A percentile compares a stretch with the other conserved stretches of the same genome.
Evolutionary conservation across 92 coral and sea anemone genomes (phyloP).

Genomic region (Umimayanthus kanabou): DNA sequence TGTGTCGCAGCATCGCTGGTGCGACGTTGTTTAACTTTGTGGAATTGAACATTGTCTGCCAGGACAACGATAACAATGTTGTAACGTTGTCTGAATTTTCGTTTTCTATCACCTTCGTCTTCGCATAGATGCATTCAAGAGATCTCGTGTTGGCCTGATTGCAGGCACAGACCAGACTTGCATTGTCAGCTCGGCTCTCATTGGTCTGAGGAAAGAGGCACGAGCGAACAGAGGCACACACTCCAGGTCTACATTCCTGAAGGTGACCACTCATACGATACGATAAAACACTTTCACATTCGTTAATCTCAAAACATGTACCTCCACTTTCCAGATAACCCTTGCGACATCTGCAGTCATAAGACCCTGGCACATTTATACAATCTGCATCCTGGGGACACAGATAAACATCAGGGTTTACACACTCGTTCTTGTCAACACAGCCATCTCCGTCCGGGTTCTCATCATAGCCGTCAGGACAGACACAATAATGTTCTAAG

Average conservation of each 20-base stretch:
- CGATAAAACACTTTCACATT: constrained; percentile 54
- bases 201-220: constrained; percentile 52
- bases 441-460: constrained; percentile 55
- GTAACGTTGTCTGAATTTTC: constrained; percentile 15
- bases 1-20: constrained; percentile 46
- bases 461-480: constrained; percentile 59
- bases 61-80: constrained; percentile 51
- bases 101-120: constrained; percentile 13
- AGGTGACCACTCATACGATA: constrained; percentile 44
- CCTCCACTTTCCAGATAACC: constrained; percentile 65
- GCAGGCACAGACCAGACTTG: constrained; percentile 65
- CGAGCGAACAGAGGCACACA: constrained; percentile 48
- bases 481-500: constrained; percentile 62
- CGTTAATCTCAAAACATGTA: constrained; percentile 64
- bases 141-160: constrained; percentile 35
- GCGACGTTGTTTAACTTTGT: constrained; percentile 23
- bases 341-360: constrained; percentile 60
- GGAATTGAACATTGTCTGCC: constrained; percentile 44
- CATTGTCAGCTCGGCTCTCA: constrained; percentile 28
- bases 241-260: constrained; percentile 59
- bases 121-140: constrained; percentile 56
- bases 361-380: constrained; percentile 60
- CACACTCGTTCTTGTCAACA: constrained; percentile 61
- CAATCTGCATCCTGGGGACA: constrained; percentile 55
- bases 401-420: constrained; percentile 39